phyloP scores from a whole-genome alignment of 2,113 vertebrate species.

The Syrmaticus mikado region DNA sequence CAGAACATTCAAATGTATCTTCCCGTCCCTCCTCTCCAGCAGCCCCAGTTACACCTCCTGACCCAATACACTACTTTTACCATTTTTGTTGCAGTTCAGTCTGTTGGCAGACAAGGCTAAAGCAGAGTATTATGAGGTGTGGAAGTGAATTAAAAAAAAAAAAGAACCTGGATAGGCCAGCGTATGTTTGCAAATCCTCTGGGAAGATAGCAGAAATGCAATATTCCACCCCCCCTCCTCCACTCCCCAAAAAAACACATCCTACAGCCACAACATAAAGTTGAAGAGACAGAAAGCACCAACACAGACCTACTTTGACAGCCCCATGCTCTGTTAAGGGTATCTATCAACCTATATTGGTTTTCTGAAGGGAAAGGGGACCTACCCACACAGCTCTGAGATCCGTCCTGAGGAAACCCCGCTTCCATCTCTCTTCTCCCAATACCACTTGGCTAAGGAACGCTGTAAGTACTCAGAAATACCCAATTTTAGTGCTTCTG shows the following conservation, averaged over 20 bases:
- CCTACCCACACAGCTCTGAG: fast-evolving
- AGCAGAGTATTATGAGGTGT: fast-evolving
- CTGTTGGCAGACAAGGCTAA: background rate
- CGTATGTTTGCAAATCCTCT: background rate
- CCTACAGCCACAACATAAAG: background rate
- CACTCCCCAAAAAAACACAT: background rate
- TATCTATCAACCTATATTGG: fast-evolving
- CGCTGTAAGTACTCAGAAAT: background rate
- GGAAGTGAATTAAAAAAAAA: background rate
- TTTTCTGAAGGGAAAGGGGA: background rate
- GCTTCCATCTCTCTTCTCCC: background rate
- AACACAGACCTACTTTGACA: fast-evolving
- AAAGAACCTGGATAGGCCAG: background rate
- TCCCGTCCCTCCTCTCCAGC: background rate
- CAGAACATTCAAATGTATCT: background rate
- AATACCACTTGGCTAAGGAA: background rate
- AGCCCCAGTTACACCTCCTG: background rate
- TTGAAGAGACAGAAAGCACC: fast-evolving
- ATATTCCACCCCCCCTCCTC: too few relatives aligned
- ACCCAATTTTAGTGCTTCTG: background rate
- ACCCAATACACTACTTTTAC: background rate
- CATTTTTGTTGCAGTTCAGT: background rate
- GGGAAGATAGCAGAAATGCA: background rate
- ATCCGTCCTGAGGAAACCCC: background rate
- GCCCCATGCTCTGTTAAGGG: fast-evolving